Evolutionary conservation across 2,888 invertebrate species (phyloP).

Genomic region (Eupelmus urozonus): DNA sequence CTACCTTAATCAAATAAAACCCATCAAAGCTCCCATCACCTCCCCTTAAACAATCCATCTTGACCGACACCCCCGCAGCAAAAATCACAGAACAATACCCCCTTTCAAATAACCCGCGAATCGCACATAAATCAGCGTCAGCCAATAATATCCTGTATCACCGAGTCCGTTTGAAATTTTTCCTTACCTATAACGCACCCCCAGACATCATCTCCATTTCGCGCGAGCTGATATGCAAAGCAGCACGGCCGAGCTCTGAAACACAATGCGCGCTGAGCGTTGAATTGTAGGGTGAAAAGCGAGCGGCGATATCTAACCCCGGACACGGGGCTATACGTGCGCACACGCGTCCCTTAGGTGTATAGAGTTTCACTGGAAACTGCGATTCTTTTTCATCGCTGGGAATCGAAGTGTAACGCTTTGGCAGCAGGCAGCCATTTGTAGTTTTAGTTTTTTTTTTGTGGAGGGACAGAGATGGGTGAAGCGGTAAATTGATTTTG

Average conservation of each 20-base stretch:
- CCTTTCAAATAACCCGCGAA: no score
- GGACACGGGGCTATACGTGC: background rate
- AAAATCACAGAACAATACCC: no score
- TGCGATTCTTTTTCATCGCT: background rate
- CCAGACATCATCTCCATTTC: slow-evolving; percentile 26
- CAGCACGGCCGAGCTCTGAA: background rate
- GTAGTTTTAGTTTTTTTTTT: no score
- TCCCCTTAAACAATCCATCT: no score
- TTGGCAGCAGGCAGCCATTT: no score
- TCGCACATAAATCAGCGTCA: slow-evolving; percentile 35
- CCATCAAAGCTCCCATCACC: no score
- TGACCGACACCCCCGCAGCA: no score
- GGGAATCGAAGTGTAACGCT: no score
- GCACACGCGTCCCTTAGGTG: background rate
- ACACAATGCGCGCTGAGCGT: slow-evolving; percentile 4
- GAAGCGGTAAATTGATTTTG: no score
- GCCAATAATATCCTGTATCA: slow-evolving; percentile 36
- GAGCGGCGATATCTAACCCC: slow-evolving; percentile 1
- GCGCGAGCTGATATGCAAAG: slow-evolving; percentile 45
- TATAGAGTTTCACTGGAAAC: slow-evolving; percentile 18
- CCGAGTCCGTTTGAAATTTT: slow-evolving; percentile 1
- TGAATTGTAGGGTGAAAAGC: slow-evolving; percentile 15
- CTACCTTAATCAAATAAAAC: no score
- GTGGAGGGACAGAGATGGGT: no score
- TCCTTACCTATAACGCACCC: background rate